Evolutionary conservation across 2,888 invertebrate genomes (phyloP).

Genomic region (Capitulum mitella): DNA sequence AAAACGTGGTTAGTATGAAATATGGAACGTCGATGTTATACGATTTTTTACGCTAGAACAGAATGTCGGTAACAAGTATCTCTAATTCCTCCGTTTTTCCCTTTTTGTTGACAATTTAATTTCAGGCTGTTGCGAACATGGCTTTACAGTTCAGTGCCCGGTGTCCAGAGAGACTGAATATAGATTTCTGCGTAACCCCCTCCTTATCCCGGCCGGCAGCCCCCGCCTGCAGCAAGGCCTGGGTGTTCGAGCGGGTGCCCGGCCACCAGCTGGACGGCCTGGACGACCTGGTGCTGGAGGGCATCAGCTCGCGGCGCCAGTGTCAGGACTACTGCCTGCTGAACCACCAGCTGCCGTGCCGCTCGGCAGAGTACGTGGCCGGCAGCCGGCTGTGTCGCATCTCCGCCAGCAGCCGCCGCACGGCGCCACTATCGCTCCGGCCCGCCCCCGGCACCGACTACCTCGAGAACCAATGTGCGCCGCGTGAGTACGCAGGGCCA

Average conservation of each 20-base stretch:
- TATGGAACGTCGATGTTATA: too few species aligned
- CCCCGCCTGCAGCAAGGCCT: constrained; percentile 51
- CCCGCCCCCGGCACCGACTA: constrained; percentile 60
- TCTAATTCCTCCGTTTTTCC: too few species aligned
- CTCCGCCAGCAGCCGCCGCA: constrained; percentile 44
- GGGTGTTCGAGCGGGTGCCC: constrained; percentile 68
- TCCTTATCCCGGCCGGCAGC: too few species aligned
- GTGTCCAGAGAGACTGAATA: too few species aligned
- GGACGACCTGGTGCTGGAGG: constrained; percentile 54
- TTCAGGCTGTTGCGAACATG: too few species aligned
- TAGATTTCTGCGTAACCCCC: too few species aligned
- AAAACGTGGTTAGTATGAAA: too few species aligned
- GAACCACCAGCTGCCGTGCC: constrained; percentile 47
- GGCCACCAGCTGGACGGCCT: constrained; percentile 66
- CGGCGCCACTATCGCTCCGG: constrained; percentile 50
- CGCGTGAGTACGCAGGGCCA: too few species aligned
- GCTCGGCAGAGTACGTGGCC: constrained; percentile 52
- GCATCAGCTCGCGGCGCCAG: constrained; percentile 56
- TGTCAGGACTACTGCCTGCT: constrained; percentile 58
- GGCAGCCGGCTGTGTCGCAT: constrained; percentile 53
- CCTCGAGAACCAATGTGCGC: constrained; percentile 69
- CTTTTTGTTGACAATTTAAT: too few species aligned
- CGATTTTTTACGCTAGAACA: too few species aligned
- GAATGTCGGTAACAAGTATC: too few species aligned
- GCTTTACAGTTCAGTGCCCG: too few species aligned